Evolutionary conservation across 2,888 invertebrate genomes (phyloP).

Genomic region (Bombylius discolor): DNA sequence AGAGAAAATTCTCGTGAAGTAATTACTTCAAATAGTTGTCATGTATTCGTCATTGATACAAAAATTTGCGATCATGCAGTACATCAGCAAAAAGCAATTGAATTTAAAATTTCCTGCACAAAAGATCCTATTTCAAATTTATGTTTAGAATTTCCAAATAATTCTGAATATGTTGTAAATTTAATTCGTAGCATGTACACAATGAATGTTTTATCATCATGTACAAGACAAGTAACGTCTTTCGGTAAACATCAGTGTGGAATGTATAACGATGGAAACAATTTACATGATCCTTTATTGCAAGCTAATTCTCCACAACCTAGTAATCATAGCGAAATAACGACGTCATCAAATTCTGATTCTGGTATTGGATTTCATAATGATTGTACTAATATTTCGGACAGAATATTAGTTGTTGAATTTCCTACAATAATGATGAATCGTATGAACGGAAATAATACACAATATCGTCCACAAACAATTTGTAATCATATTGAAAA

Average conservation of each 20-base stretch:
- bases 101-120: slow-evolving; percentile 77
- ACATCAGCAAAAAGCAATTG: slow-evolving; percentile 66
- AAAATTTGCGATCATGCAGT: slow-evolving; percentile 69
- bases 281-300: slow-evolving; percentile 14
- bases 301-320: slow-evolving; percentile 70
- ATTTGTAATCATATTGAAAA: slow-evolving; percentile 26
- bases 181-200: slow-evolving; percentile 62
- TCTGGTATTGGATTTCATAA: slow-evolving; percentile 91
- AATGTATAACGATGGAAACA: slow-evolving; percentile 20
- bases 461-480: slow-evolving; percentile 23
- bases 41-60: slow-evolving; percentile 87
- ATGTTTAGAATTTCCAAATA: slow-evolving; percentile 82
- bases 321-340: slow-evolving; percentile 66
- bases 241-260: neutral
- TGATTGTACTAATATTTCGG: slow-evolving; percentile 71
- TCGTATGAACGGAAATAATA: slow-evolving; percentile 11
- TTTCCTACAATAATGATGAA: slow-evolving; percentile 40
- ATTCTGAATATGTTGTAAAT: slow-evolving; percentile 63
- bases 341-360: slow-evolving; percentile 83
- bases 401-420: slow-evolving; percentile 65
- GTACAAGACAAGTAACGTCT: slow-evolving; percentile 4
- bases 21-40: slow-evolving; percentile 74
- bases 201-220: slow-evolving; percentile 38
- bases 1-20: slow-evolving; percentile 29
- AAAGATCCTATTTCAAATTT: slow-evolving; percentile 60